Evolutionary conservation across 2,113 vertebrate species (phyloP), one percentile per base, ranked within the genome.

Genomic region (Sorex araneus): DNA sequence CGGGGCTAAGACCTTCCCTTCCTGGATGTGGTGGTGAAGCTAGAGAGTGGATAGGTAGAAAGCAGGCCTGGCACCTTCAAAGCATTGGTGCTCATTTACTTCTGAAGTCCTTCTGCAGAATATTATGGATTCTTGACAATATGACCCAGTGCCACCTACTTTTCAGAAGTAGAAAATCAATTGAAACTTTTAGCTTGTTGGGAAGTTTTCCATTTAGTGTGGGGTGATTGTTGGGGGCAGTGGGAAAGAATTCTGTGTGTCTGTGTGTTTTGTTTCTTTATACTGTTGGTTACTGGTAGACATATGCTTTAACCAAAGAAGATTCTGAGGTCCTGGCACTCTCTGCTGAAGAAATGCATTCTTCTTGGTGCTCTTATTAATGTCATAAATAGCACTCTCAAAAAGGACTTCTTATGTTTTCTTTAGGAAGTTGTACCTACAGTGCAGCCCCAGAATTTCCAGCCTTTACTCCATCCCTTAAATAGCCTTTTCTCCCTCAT

Each of bases 281-380:
- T 81, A 54, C 9, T 73, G 60, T 81, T 84, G 40, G 36, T 36
- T 82, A 32, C 32, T 45, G 8, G 30, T 27, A 77, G 57, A 66
- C 84, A 81, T 81, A 83, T 94, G 30, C 67, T 89, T 78, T 89
- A 90, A 21, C 70, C 60, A 86, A 67, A 34, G 30, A 92, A 70
- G 66, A 47, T 64, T 89, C 32, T 57, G 87, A 80, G 45, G 16
- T 94, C 36, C 25, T 78, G 74, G 28, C 54, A 87, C 64, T 81
- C 7, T 84, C 54, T 90, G 84, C 63, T 74, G 50, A 87, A 66
- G 81, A 87, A 96, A 90, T n/a, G 12, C 76, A 78, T 92, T 89
- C 90, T 10, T 30, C 36, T 84, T 21, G 88, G 8, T 85, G 25
- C 70, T 30, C 45, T 89, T 86, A 80, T 77, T 92, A 84, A 45